phyloP scores from a whole-genome alignment of 2,797 vertebrate genomes.

The Garrulus glandarius region DNA sequence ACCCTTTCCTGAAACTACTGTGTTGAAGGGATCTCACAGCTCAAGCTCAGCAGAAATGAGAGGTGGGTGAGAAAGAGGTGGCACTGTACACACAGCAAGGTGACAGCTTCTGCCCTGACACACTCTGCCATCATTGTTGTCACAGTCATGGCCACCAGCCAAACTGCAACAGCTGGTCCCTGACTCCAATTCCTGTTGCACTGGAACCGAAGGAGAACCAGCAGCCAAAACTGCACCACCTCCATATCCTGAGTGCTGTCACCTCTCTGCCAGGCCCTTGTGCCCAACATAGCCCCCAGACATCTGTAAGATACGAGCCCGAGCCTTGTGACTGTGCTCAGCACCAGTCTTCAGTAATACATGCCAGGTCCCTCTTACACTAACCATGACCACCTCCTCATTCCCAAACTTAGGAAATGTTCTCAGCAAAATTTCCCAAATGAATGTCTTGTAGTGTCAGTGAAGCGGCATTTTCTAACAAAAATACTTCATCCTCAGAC shows the following conservation, averaged over 20 bases:
- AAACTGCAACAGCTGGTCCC: neutral
- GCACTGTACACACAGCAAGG: neutral
- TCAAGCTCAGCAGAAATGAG: neutral
- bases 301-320: neutral
- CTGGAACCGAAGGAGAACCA: neutral
- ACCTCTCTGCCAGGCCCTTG: neutral
- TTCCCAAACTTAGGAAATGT: neutral
- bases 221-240: neutral
- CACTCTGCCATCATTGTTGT: neutral
- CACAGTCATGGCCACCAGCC: neutral
- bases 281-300: neutral
- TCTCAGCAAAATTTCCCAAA: neutral
- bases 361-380: neutral
- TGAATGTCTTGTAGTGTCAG: neutral
- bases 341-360: neutral
- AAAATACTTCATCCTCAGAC: neutral
- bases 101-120: neutral
- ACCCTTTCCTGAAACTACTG: neutral
- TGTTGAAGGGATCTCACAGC: neutral
- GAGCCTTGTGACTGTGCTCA: neutral
- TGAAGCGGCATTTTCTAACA: neutral
- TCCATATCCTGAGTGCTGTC: neutral
- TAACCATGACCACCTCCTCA: neutral
- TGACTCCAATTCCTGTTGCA: neutral
- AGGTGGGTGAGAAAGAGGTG: neutral